Conservation (phyloP, 2,888 invertebrate species). For the Hybos culiciformis region DNA sequence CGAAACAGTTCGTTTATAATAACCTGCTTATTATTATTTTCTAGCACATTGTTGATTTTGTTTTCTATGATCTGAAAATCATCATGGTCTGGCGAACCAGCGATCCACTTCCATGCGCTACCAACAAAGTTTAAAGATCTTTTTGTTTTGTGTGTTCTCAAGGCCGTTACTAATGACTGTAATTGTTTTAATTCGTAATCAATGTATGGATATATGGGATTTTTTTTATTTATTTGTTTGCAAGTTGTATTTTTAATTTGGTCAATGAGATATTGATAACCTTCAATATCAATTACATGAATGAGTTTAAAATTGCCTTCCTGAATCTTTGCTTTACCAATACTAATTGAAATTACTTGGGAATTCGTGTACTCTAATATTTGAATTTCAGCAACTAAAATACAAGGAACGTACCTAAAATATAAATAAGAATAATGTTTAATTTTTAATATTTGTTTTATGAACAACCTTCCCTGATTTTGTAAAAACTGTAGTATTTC, state of each 20-base stretch:
- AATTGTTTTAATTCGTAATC: not conserved
- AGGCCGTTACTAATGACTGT: not conserved
- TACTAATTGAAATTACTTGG: slow-evolving; percentile 8
- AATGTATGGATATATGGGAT: not conserved
- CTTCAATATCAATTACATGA: slow-evolving; percentile 8
- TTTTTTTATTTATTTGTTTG: not conserved
- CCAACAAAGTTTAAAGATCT: not conserved
- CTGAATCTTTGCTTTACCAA: slow-evolving; percentile 9
- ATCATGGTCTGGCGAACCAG: not conserved
- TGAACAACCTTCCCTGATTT: slow-evolving; percentile 1
- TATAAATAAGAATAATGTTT: not conserved
- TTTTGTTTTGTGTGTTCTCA: not conserved
- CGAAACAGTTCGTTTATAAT: slow-evolving; percentile 5
- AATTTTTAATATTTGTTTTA: not conserved
- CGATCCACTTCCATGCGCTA: not conserved
- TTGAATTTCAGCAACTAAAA: slow-evolving; percentile 3
- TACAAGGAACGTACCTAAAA: slow-evolving; percentile 2
- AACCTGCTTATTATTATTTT: slow-evolving; percentile 6
- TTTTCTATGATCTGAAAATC: slow-evolving; percentile 3
- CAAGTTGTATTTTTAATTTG: not conserved
- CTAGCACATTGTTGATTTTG: slow-evolving; percentile 5
- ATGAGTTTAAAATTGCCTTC: slow-evolving; percentile 8
- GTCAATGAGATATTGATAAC: not conserved
- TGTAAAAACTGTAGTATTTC: not conserved
- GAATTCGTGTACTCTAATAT: slow-evolving; percentile 9